Evolutionary conservation across 2,113 vertebrate genomes (phyloP).

Genomic region (Bos taurus): DNA sequence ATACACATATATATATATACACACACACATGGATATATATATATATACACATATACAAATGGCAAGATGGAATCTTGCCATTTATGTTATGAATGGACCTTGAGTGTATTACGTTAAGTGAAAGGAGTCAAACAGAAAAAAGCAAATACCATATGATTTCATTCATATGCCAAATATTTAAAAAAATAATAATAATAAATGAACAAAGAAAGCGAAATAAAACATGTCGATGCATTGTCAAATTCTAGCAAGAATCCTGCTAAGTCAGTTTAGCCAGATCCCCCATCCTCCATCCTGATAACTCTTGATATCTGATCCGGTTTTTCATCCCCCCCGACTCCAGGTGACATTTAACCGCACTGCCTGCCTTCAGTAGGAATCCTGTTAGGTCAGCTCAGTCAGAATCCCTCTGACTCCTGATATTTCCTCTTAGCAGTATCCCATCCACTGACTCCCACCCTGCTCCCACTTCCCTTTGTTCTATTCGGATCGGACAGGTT

Average conservation of each 20-base stretch:
- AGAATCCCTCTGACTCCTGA: background rate
- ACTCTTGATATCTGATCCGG: background rate
- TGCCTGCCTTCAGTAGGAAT: background rate
- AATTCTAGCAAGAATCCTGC: background rate
- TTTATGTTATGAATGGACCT: background rate
- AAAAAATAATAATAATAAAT: background rate
- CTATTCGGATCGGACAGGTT: background rate
- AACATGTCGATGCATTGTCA: background rate
- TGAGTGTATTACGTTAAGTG: background rate
- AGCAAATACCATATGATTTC: background rate
- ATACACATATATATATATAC: too few relatives aligned
- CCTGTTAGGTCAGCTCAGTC: background rate
- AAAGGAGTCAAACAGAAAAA: background rate
- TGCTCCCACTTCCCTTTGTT: background rate
- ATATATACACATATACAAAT: background rate
- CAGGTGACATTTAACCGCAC: background rate
- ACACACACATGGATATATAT: too few relatives aligned
- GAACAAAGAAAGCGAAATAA: background rate
- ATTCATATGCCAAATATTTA: background rate
- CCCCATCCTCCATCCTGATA: background rate
- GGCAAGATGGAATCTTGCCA: background rate
- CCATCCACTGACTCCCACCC: background rate
- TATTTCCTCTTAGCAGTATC: background rate
- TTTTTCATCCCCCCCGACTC: background rate
- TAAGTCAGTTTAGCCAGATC: too few relatives aligned